A percentile compares a stretch with the other conserved stretches of the same genome.
Evolutionary conservation across 2,797 vertebrate species (phyloP).

Genomic region (Cyprinella venusta): DNA sequence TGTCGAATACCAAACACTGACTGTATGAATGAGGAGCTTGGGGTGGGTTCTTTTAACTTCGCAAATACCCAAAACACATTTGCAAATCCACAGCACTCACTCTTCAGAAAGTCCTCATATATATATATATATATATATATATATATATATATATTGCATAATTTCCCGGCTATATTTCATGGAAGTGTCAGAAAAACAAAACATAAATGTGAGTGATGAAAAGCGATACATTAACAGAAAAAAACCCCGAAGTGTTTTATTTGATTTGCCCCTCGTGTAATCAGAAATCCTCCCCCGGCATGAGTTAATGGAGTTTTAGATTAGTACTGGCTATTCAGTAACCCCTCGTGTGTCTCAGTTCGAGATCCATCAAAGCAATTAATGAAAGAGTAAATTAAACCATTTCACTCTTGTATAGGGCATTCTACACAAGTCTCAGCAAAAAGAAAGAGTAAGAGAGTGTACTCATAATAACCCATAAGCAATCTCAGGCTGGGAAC

Average conservation of each 20-base stretch:
- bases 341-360: constrained; percentile 17
- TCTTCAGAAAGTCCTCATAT: no score
- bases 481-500: constrained; percentile 65
- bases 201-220: neutral
- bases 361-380: constrained; percentile 57
- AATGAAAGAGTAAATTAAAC: constrained; percentile 67
- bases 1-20: neutral
- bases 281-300: constrained; percentile 27
- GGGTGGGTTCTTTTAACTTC: no score
- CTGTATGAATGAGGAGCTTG: no score
- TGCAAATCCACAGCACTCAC: no score
- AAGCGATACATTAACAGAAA: neutral
- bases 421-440: neutral
- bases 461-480: constrained; percentile 67
- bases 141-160: no score
- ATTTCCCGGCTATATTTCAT: no score
- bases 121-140: no score
- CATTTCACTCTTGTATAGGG: constrained; percentile 43
- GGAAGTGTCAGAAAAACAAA: no score
- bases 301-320: constrained; percentile 64
- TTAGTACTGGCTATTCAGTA: constrained; percentile 65
- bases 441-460: constrained; percentile 4
- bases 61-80: no score
- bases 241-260: neutral
- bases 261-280: constrained; percentile 21